Evolutionary conservation across 2,888 invertebrate genomes (phyloP).

Genomic region (Listrodromus nycthemerus): DNA sequence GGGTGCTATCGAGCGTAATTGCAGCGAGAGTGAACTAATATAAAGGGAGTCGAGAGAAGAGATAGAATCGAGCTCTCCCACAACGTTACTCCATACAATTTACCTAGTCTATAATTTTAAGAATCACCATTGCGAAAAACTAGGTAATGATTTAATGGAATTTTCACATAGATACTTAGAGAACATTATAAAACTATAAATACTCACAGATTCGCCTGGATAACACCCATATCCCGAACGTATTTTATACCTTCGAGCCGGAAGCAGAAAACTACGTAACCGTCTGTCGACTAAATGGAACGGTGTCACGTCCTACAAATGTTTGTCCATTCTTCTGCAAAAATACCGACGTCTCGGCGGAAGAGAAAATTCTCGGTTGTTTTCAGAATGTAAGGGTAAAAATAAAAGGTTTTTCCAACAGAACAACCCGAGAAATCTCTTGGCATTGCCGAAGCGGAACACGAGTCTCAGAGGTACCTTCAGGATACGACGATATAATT

Average conservation of each 20-base stretch:
- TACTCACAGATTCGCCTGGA: neutral
- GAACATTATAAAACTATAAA: neutral
- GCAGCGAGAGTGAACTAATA: slow-evolving; percentile 76
- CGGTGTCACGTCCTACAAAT: neutral
- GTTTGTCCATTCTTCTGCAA: neutral
- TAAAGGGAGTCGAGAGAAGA: slow-evolving; percentile 64
- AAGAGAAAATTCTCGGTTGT: slow-evolving; percentile 38
- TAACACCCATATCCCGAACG: neutral
- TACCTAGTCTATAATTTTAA: neutral
- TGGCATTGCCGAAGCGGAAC: slow-evolving; percentile 49
- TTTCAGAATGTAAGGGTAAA: slow-evolving; percentile 12
- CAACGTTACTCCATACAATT: slow-evolving; percentile 31
- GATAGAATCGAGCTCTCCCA: slow-evolving; percentile 29
- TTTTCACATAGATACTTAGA: neutral
- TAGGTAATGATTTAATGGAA: neutral
- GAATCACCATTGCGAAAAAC: neutral
- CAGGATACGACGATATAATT: slow-evolving; percentile 72
- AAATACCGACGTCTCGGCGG: neutral
- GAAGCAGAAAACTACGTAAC: neutral
- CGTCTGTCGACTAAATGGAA: neutral
- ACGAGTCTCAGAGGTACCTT: slow-evolving; percentile 60
- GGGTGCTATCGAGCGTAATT: slow-evolving; percentile 77
- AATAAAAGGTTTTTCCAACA: slow-evolving; percentile 45
- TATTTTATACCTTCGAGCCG: neutral
- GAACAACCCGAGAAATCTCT: slow-evolving; percentile 56